A percentile compares a stretch with the other conserved stretches of the same genome.
These are phyloP conservation scores for Ophonus ardosiacus DNA, from an alignment of 2,888 invertebrate species.

Conservation along the genomic window DNA sequence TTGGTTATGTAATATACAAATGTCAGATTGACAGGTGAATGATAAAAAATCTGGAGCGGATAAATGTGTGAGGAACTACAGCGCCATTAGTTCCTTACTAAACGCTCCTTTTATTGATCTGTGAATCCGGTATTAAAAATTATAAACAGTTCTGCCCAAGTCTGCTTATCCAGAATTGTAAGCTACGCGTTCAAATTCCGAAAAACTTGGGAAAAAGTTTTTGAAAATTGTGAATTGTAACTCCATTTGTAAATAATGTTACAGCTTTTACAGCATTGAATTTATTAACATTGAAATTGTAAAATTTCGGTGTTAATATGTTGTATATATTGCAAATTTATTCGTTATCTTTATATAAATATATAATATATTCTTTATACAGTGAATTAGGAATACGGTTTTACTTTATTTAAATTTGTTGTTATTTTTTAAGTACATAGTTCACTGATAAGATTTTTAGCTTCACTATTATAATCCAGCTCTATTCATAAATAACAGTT, in stretches of 20 bases:
- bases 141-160: no score
- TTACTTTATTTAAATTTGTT: conserved; percentile 1
- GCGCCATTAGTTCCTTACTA: no score
- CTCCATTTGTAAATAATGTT: conserved; percentile 46
- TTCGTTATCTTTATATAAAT: conserved; percentile 47
- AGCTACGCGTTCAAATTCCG: background rate
- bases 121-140: no score
- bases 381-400: conserved; percentile 44
- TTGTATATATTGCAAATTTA: conserved; percentile 52
- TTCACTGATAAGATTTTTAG: conserved; percentile 41
- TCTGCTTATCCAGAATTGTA: background rate
- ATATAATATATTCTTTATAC: conserved; percentile 55
- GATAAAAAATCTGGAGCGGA: no score
- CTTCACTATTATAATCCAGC: conserved; percentile 33
- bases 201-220: background rate
- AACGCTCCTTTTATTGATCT: no score
- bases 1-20: no score
- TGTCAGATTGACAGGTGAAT: no score
- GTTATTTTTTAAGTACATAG: conserved; percentile 19
- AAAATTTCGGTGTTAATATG: conserved; percentile 20
- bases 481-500: conserved; percentile 29
- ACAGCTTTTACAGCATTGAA: conserved; percentile 20
- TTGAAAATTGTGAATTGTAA: background rate
- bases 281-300: conserved; percentile 38
- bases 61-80: no score